Evolutionary conservation across 2,113 vertebrate genomes (phyloP).

Genomic region (Xyrauchen texanus): DNA sequence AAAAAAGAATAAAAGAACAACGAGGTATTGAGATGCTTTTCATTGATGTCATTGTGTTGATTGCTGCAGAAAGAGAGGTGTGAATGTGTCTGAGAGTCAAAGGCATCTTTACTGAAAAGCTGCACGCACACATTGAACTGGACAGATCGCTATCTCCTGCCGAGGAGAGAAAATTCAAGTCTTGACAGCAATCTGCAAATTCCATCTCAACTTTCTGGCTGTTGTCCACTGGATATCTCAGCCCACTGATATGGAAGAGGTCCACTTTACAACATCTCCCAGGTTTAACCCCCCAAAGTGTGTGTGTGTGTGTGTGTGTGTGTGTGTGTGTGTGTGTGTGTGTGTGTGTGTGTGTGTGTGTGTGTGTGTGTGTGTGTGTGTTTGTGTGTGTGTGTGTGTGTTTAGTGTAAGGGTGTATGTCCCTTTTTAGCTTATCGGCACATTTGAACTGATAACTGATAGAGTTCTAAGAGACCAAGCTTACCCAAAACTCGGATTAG

Average conservation of each 20-base stretch:
- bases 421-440: slow-evolving; percentile 15
- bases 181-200: slow-evolving; percentile 54
- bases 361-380: slow-evolving; percentile 4
- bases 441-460: slow-evolving; percentile 36
- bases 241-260: slow-evolving; percentile 41
- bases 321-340: slow-evolving; percentile 1
- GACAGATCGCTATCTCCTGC: slow-evolving; percentile 52
- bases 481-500: no score
- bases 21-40: slow-evolving; percentile 37
- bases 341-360: slow-evolving; percentile 3
- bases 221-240: slow-evolving; percentile 34
- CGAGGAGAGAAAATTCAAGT: slow-evolving; percentile 42
- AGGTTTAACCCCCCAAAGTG: neutral
- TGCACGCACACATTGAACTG: slow-evolving; percentile 28
- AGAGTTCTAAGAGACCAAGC: neutral
- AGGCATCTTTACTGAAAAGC: slow-evolving; percentile 61
- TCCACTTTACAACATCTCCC: no score
- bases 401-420: neutral
- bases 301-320: slow-evolving; percentile 5
- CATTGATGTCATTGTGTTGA: slow-evolving; percentile 53
- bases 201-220: slow-evolving; percentile 58
- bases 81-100: slow-evolving; percentile 43
- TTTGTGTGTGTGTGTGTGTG: neutral
- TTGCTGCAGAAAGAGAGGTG: slow-evolving; percentile 31
- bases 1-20: slow-evolving; percentile 41